Evolutionary conservation across 2,797 vertebrate species (phyloP).

Genomic region (Notolepis coatsorum): DNA sequence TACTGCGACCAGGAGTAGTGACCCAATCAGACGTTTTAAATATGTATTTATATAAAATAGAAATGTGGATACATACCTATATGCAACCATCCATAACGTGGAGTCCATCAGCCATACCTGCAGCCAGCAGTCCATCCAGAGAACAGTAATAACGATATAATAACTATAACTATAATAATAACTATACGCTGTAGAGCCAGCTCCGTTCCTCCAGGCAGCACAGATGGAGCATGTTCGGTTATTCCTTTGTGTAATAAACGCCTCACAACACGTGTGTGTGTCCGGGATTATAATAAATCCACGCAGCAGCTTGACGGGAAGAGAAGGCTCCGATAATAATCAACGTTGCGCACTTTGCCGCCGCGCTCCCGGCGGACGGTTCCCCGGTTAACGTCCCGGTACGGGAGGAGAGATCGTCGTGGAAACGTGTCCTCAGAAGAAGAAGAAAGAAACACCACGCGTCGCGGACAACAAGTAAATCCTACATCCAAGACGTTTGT

Average conservation of each 20-base stretch:
- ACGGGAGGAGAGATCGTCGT: too few species aligned
- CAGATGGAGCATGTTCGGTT: too few species aligned
- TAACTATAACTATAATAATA: too few species aligned
- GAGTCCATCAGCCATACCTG: slow-evolving; percentile 84
- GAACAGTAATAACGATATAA: slow-evolving; percentile 27
- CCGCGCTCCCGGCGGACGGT: slow-evolving; percentile 36
- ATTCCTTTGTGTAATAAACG: slow-evolving; percentile 57
- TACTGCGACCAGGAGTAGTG: background rate
- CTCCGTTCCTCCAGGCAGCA: too few species aligned
- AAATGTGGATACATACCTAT: slow-evolving; percentile 78
- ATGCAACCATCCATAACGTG: slow-evolving; percentile 74
- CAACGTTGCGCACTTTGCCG: slow-evolving; percentile 61
- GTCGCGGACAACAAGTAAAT: slow-evolving; percentile 4
- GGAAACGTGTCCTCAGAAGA: too few species aligned
- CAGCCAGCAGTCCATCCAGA: slow-evolving; percentile 68
- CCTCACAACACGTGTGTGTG: slow-evolving; percentile 56
- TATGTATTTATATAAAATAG: background rate
- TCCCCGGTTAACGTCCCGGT: slow-evolving; percentile 27
- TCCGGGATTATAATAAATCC: slow-evolving; percentile 70
- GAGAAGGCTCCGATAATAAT: slow-evolving; percentile 34
- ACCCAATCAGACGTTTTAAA: background rate
- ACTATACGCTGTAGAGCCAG: too few species aligned
- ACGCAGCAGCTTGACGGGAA: slow-evolving; percentile 47
- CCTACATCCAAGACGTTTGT: slow-evolving; percentile 58
- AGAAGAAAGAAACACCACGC: background rate